These are phyloP conservation scores for Hermodice carunculata DNA, from an alignment of 2,888 invertebrate genomes.

Conservation along the genomic window DNA sequence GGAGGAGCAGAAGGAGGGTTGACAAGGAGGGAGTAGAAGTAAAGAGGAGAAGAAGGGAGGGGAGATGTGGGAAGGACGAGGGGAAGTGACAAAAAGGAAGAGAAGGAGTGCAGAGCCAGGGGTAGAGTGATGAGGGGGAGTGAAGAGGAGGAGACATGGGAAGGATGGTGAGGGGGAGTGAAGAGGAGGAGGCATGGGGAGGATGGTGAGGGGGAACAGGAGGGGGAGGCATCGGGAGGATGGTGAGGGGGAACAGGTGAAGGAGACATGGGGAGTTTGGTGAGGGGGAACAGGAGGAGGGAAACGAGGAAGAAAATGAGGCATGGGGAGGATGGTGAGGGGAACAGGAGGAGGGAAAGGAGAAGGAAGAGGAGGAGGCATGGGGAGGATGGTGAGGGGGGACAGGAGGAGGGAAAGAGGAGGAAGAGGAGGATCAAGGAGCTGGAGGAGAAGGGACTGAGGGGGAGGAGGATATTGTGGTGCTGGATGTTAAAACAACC, in stretches of 20 bases:
- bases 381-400: constrained; percentile 11
- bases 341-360: background rate
- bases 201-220: background rate
- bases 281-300: background rate
- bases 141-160: background rate
- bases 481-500: too few relatives aligned
- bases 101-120: background rate
- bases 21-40: background rate
- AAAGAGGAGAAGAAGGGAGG: background rate
- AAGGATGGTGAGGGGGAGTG: too few relatives aligned
- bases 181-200: too few relatives aligned
- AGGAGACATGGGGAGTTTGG: background rate
- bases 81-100: background rate
- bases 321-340: background rate
- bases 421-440: background rate
- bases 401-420: constrained; percentile 1
- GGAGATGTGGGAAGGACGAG: background rate
- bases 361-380: background rate
- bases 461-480: constrained; percentile 1
- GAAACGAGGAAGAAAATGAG: constrained; percentile 2
- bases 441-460: background rate
- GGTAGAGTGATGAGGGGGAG: background rate
- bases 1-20: background rate
- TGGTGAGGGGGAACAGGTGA: background rate
- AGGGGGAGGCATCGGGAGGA: background rate